A percentile compares a stretch with the other conserved stretches of the same genome.
phyloP scores from a whole-genome alignment of 2,888 invertebrate species.

The Rhabditophanes sp. region DNA sequence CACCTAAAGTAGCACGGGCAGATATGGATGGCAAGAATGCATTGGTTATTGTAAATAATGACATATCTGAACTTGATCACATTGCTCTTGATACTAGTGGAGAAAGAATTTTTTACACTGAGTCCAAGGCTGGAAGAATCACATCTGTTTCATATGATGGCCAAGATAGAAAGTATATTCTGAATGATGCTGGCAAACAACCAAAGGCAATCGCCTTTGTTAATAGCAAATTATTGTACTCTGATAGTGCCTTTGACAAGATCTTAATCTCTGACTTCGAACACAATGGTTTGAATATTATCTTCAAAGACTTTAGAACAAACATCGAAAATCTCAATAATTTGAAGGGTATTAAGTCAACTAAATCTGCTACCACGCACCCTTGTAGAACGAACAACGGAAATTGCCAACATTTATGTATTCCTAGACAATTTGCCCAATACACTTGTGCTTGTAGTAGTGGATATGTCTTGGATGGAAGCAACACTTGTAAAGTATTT shows the following conservation, averaged over 20 bases:
- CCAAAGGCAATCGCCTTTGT: constrained; percentile 39
- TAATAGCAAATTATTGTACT: constrained; percentile 48
- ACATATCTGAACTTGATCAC: constrained; percentile 52
- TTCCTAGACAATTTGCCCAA: constrained; percentile 63
- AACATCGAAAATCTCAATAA: constrained; percentile 58
- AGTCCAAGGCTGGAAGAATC: constrained; percentile 46
- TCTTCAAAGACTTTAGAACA: constrained; percentile 59
- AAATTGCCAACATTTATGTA: constrained; percentile 81
- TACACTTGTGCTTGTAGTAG: constrained; percentile 73
- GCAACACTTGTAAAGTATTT: constrained; percentile 54
- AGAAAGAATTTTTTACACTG: constrained; percentile 71
- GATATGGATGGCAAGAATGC: constrained; percentile 73
- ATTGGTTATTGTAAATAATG: constrained; percentile 46
- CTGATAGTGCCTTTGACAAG: constrained; percentile 68
- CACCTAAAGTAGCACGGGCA: constrained; percentile 64
- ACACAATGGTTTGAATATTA: constrained; percentile 28
- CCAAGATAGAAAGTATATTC: constrained; percentile 38
- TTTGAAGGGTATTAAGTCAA: constrained; percentile 71
- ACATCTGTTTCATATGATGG: constrained; percentile 41
- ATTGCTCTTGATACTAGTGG: constrained; percentile 63
- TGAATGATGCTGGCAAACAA: constrained; percentile 38
- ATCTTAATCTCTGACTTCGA: constrained; percentile 33
- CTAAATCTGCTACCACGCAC: constrained; percentile 49
- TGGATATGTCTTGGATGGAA: constrained; percentile 54
- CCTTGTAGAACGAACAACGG: constrained; percentile 73